phyloP scores from a whole-genome alignment of 2,113 vertebrate genomes.

The Lathamus discolor region DNA sequence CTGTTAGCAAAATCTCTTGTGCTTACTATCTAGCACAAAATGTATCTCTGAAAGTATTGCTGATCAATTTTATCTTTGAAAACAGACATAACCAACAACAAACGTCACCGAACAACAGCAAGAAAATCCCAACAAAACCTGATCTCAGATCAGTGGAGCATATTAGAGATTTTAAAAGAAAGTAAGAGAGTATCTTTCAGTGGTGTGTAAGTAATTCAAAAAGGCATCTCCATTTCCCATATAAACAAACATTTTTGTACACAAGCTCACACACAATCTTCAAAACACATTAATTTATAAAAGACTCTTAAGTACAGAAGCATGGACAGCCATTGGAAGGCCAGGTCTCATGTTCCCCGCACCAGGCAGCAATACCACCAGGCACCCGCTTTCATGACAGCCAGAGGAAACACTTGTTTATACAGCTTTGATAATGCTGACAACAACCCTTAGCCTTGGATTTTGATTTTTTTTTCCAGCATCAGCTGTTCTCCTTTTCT shows the following conservation, averaged over 20 bases:
- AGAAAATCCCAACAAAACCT: not conserved
- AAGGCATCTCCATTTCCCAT: not conserved
- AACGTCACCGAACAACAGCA: not conserved
- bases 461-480: not conserved
- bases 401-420: conserved; percentile 18
- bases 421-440: conserved; percentile 20
- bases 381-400: not conserved
- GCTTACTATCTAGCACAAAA: conserved; percentile 7
- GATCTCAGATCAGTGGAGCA: not conserved
- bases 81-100: not conserved
- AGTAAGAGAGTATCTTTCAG: not conserved
- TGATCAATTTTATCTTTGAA: not conserved
- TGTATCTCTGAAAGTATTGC: not conserved
- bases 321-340: not conserved
- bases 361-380: not conserved
- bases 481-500: not conserved
- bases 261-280: not conserved
- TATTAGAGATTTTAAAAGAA: not conserved
- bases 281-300: not conserved
- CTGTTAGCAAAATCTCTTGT: not conserved
- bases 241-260: not conserved
- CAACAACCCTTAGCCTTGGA: not conserved
- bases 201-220: not conserved
- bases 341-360: not conserved
- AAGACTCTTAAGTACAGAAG: not conserved